These are phyloP conservation scores for Apoderus coryli DNA, from an alignment of 2,888 invertebrate species.

Conservation along the genomic window DNA sequence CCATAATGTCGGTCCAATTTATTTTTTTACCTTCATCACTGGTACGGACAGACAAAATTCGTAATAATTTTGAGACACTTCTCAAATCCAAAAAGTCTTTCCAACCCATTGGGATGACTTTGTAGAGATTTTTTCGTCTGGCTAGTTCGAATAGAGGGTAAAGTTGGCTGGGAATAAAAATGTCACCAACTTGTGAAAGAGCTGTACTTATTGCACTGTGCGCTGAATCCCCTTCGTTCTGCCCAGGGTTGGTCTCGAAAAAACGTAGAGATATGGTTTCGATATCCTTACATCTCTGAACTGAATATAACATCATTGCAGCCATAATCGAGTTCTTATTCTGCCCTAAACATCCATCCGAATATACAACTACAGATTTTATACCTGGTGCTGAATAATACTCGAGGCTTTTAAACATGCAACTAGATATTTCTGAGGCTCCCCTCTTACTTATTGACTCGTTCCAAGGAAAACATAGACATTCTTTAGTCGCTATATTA, in stretches of 20 bases:
- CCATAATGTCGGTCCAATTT: no score
- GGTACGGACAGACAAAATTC: not conserved
- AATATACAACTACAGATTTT: slow-evolving; percentile 9
- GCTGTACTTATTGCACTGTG: not conserved
- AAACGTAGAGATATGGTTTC: not conserved
- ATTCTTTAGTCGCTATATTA: slow-evolving; percentile 10
- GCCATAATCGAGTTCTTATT: slow-evolving; percentile 13
- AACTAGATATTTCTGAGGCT: slow-evolving; percentile 12
- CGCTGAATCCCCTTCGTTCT: slow-evolving; percentile 1
- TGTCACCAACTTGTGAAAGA: not conserved
- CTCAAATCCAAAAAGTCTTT: slow-evolving; percentile 1
- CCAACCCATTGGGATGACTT: not conserved
- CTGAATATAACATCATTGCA: slow-evolving; percentile 11
- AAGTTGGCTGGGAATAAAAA: not conserved
- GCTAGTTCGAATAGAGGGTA: slow-evolving; percentile 1
- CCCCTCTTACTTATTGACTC: slow-evolving; percentile 13
- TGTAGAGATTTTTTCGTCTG: not conserved
- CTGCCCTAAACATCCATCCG: slow-evolving; percentile 14
- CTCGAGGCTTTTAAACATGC: slow-evolving; percentile 8
- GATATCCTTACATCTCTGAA: not conserved
- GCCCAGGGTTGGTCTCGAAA: not conserved
- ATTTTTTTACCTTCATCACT: not conserved
- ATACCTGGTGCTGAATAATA: slow-evolving; percentile 7
- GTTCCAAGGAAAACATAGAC: slow-evolving; percentile 13
- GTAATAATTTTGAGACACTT: not conserved